These are phyloP conservation scores for Halocynthia aurantium DNA, from an alignment of 23 tunicate genomes.

Conservation along the genomic window DNA sequence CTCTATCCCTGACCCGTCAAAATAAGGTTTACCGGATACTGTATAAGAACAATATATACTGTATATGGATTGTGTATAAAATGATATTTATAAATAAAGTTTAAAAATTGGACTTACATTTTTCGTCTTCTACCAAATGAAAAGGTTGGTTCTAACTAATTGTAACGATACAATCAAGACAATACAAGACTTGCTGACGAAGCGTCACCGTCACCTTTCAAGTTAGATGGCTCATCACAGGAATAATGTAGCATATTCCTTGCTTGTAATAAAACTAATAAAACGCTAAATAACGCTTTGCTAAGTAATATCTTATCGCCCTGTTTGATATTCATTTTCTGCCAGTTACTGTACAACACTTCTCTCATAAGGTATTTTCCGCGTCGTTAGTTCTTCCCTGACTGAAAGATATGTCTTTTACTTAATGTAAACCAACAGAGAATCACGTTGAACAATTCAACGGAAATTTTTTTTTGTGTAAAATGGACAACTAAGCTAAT, in stretches of 20 bases:
- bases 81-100: too few species aligned
- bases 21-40: slow-evolving; percentile 12
- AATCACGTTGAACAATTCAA: too few species aligned
- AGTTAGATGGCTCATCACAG: slow-evolving; percentile 18
- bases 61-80: too few species aligned
- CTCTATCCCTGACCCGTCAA: too few species aligned
- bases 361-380: slow-evolving; percentile 21
- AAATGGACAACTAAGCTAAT: too few species aligned
- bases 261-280: slow-evolving; percentile 41
- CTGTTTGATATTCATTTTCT: slow-evolving; percentile 28
- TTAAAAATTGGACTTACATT: neutral
- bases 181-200: neutral
- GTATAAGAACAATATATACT: too few species aligned
- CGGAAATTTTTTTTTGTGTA: too few species aligned
- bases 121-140: slow-evolving; percentile 32
- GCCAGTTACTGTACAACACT: slow-evolving; percentile 46
- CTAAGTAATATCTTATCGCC: slow-evolving; percentile 12
- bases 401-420: slow-evolving; percentile 38
- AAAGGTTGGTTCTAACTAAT: slow-evolving; percentile 51
- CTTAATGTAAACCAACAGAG: slow-evolving; percentile 8
- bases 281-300: slow-evolving; percentile 11
- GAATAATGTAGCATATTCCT: slow-evolving; percentile 41
- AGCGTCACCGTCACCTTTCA: neutral
- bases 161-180: slow-evolving; percentile 27
- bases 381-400: slow-evolving; percentile 43